Conservation (phyloP, 2,797 vertebrate genomes). For the Chaetodon trifasciatus region DNA sequence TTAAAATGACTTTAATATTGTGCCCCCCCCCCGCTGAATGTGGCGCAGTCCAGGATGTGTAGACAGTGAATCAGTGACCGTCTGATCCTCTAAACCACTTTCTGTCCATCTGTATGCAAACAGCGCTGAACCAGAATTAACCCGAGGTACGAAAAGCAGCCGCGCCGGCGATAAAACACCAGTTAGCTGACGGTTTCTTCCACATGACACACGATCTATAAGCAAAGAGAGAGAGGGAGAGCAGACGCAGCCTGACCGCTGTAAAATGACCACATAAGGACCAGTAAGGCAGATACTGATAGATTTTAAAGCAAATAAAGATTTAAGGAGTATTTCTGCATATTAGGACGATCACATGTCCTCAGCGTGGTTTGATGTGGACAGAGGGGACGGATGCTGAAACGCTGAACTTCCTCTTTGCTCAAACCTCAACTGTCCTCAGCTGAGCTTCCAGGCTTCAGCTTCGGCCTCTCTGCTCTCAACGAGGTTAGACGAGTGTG, state of each 20-base stretch:
- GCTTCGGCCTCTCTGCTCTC: neutral
- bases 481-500: neutral
- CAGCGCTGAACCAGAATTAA: neutral
- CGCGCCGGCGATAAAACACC: neutral
- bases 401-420: conserved; percentile 15
- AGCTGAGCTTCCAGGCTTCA: neutral
- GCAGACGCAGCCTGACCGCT: too few relatives aligned
- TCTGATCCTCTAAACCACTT: conserved; percentile 40
- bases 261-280: too few relatives aligned
- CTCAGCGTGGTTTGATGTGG: neutral
- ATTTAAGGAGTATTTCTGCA: neutral
- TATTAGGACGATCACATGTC: neutral
- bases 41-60: conserved; percentile 26
- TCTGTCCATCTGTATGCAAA: conserved; percentile 3
- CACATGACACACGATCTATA: neutral
- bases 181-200: neutral
- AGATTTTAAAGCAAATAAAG: too few relatives aligned
- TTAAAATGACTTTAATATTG: conserved; percentile 65
- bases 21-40: neutral
- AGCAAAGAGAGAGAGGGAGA: too few relatives aligned
- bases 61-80: conserved; percentile 45
- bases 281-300: too few relatives aligned
- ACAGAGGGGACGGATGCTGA: neutral
- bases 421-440: neutral
- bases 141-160: neutral